phyloP scores from a whole-genome alignment of 2,113 vertebrate genomes.

The Percina caprodes region DNA sequence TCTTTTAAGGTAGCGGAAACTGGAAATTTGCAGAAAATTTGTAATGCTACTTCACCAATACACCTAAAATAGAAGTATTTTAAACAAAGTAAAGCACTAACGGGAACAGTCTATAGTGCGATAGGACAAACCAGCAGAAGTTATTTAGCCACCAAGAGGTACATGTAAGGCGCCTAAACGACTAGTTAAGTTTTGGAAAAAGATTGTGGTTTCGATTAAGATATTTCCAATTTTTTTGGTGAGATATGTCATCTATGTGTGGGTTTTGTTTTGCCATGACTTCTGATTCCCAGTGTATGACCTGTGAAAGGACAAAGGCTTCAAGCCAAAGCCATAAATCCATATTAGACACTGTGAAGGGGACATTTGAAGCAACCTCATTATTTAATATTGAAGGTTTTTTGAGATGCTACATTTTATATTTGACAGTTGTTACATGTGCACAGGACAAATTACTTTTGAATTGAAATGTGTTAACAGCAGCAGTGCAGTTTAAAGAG shows the following conservation, averaged over 20 bases:
- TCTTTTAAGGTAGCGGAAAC: background rate
- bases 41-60: no score
- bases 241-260: no score
- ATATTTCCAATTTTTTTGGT: no score
- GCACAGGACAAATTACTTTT: conserved; percentile 21
- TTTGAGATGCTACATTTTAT: conserved; percentile 34
- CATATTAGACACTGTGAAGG: conserved; percentile 56
- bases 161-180: no score
- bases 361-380: conserved; percentile 56
- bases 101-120: no score
- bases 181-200: no score
- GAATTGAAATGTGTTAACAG: conserved; percentile 5
- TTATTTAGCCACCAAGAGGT: no score
- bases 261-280: conserved; percentile 45
- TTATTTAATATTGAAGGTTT: conserved; percentile 49
- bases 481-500: background rate
- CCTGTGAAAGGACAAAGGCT: conserved; percentile 64
- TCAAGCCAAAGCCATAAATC: conserved; percentile 66
- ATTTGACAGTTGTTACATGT: conserved; percentile 10
- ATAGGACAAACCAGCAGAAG: no score
- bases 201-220: no score
- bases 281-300: conserved; percentile 64
- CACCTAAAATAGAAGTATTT: no score
- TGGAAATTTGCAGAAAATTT: no score
- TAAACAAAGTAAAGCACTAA: no score